Base-by-base conservation (phyloP, 2,888 invertebrate species). In the Xanthia icteritia region DNA sequence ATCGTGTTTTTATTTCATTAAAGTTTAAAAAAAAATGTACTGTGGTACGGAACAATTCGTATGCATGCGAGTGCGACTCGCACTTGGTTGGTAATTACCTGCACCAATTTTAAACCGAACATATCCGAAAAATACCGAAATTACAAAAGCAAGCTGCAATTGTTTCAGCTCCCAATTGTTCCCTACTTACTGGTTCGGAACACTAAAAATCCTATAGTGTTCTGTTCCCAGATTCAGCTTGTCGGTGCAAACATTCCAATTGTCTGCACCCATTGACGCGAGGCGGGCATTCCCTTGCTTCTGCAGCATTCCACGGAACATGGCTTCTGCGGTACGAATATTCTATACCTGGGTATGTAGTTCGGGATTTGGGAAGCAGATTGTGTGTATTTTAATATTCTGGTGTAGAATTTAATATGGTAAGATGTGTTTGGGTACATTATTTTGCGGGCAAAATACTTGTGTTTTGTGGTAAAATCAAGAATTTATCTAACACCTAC, bases 201-300 rank as follows among this genome's bases (percentile, higher is more conserved):
- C 76, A 81, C 71, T 70, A 85, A 82, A 86, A 82, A 79, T 81
- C 74, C n/a, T 58, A 58, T 70, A 73, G 73, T 76, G 80, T 88
- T 83, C 77, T 74, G 82, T 79, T 77, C 70, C 60, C 61, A 78
- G 76, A 85, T 85, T 77, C 80, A 76, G 82, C 77, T 82, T 82
- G 84, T 81, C 81, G 81, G 81, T 81, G 70, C 80, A 87, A 88
- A 83, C 90, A 92, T 92, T 92, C 90, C 91, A 74, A 89, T 87
- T 86, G 85, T 88, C 88, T 88, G 89, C 88, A 86, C 90, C 89
- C 90, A 90, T 89, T 87, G 91, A 90, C 84, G 88, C 84, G 84
- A 84, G 70, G 72, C 82, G 72, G 79, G 87, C 84, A 90, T 91
- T 90, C 90, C 85, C 85, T 79, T 82, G 73, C 79, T 75, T 76